Evolutionary conservation across 2,888 invertebrate genomes (phyloP).

Genomic region (Suillia variegata): DNA sequence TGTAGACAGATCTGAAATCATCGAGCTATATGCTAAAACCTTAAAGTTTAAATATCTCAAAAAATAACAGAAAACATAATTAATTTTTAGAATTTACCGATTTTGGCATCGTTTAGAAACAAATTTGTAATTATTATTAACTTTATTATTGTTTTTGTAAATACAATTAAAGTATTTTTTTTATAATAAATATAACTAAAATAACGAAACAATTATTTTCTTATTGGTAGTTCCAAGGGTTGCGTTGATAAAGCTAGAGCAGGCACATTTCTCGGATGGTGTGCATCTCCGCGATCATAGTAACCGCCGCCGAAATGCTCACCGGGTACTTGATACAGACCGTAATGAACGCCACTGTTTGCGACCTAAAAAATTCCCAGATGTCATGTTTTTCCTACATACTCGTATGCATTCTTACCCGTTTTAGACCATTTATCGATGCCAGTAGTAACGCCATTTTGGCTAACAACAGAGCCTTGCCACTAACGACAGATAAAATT

Average conservation of each 20-base stretch:
- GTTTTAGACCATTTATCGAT: conserved; percentile 80
- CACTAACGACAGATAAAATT: conserved; percentile 80
- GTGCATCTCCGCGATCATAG: conserved; percentile 55
- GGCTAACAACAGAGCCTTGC: conserved; percentile 78
- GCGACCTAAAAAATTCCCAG: conserved; percentile 66
- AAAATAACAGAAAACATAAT: too few relatives aligned
- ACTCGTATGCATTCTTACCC: conserved; percentile 60
- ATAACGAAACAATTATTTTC: neutral
- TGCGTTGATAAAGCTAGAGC: conserved; percentile 36
- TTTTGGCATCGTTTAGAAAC: too few relatives aligned
- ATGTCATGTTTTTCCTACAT: conserved; percentile 21
- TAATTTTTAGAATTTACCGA: too few relatives aligned
- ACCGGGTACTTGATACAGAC: conserved; percentile 69
- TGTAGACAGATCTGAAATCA: too few relatives aligned
- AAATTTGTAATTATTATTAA: neutral
- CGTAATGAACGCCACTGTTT: conserved; percentile 76
- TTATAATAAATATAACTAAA: too few relatives aligned
- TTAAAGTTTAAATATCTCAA: too few relatives aligned
- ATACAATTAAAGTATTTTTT: neutral
- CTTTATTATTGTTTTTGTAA: neutral
- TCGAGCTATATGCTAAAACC: too few relatives aligned
- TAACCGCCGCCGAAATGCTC: conserved; percentile 52
- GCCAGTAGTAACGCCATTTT: conserved; percentile 82
- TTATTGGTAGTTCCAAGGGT: conserved; percentile 37
- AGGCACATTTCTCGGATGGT: conserved; percentile 51